Evolutionary conservation across 2,888 invertebrate genomes (phyloP), one percentile per base, ranked within the genome.

Genomic region (Endomychus coccineus): DNA sequence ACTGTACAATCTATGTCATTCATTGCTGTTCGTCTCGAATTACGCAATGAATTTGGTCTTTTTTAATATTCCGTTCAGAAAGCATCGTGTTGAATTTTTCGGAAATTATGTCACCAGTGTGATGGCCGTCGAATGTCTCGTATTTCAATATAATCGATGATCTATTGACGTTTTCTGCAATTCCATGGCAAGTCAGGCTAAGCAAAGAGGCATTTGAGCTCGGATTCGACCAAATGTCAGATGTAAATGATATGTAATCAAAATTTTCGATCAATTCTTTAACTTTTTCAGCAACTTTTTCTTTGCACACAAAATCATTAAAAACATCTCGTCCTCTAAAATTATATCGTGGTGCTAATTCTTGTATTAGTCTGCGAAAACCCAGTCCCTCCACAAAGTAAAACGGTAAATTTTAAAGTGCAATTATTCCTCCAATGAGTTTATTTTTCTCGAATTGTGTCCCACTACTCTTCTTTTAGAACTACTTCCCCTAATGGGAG

Each of bases 21-120:
- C n/a, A 37, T 6, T 27, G 16, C 33, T 32, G 27, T 30, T 43
- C 49, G 46, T 55, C 53, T 43, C 53, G 33, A 1, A 51, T 42
- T 16, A 51, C 12, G 45, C 52, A 30, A 42, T 55, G 52, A 40
- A 51, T 39, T 40, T 40, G 27, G 24, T 48, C 43, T 4, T 45
- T 49, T 41, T 12, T 4, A 34, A 50, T 51, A 40, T 47, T 46
- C 46, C 51, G 54, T 48, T 55, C 52, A 48, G 3, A n/a, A 14
- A 36, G 19, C 16, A 30, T 29, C 1, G 11, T 3, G 12, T 30
- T 3, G 17, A 36, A 23, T 13, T 23, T 36, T 21, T 21, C n/a
- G 2, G 21, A 14, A n/a, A 19, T 35, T 15, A 27, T 15, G 9
- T 21, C 27, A 17, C 27, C 35, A 4, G 35, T 35, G 14, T 35